Conservation (phyloP, 2,888 invertebrate genomes). For the Epiblema foenella region DNA sequence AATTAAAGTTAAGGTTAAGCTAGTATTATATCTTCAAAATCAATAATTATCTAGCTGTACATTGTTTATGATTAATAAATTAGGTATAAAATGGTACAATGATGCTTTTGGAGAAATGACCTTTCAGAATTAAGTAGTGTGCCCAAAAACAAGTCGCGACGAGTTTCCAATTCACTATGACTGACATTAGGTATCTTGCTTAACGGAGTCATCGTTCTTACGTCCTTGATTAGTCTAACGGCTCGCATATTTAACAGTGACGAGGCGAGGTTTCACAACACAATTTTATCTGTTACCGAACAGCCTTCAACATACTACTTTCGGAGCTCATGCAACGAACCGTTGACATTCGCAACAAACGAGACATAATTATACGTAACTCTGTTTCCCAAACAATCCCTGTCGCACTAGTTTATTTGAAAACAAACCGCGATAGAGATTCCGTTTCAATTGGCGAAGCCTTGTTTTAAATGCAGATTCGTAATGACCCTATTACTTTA, state of each 20-base stretch:
- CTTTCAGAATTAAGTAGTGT: background rate
- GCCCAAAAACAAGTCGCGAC: constrained; percentile 49
- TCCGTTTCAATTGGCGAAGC: constrained; percentile 46
- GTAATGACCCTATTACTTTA: constrained; percentile 48
- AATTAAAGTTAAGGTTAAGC: background rate
- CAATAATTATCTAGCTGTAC: background rate
- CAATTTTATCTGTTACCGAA: constrained; percentile 27
- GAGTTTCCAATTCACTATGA: constrained; percentile 73
- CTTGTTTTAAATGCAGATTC: constrained; percentile 60
- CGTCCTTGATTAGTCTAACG: constrained; percentile 44
- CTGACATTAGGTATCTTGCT: constrained; percentile 25
- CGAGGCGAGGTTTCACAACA: constrained; percentile 31
- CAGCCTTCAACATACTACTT: constrained; percentile 40
- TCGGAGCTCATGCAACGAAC: constrained; percentile 25
- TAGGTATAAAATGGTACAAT: background rate
- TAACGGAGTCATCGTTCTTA: constrained; percentile 40
- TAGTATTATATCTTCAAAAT: background rate
- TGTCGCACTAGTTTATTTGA: constrained; percentile 37
- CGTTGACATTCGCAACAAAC: constrained; percentile 27
- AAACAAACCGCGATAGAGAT: constrained; percentile 48
- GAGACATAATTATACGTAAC: constrained; percentile 35
- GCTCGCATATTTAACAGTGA: constrained; percentile 35
- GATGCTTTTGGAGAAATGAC: background rate
- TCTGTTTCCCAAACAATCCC: constrained; percentile 49
- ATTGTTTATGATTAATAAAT: background rate